Conservation (phyloP, 30 jellyfish, hydroid and myxozoan genomes). For the Nemopilema nomurai region DNA sequence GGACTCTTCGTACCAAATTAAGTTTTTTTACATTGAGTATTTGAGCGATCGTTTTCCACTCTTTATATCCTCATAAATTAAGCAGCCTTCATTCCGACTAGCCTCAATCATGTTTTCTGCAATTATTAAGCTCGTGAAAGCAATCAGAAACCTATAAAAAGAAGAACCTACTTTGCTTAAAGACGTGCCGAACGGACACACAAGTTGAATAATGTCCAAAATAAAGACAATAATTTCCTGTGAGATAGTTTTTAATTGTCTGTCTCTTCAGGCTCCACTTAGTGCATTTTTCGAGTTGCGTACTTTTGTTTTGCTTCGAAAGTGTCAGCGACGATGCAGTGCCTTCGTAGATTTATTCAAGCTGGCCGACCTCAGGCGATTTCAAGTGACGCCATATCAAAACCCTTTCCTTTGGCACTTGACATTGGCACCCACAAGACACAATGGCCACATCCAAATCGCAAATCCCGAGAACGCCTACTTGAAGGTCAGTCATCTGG, state of each 20-base stretch:
- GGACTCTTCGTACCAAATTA: no score
- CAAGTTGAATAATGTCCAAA: slow-evolving; percentile 36
- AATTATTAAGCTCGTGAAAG: not conserved
- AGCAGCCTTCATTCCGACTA: not conserved
- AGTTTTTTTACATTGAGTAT: no score
- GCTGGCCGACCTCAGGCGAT: slow-evolving; percentile 26
- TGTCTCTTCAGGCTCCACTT: slow-evolving; percentile 31
- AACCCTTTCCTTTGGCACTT: slow-evolving; percentile 51
- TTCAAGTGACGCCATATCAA: slow-evolving; percentile 36
- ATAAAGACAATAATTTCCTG: slow-evolving; percentile 65
- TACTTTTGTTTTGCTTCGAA: slow-evolving; percentile 1
- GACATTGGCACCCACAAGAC: slow-evolving; percentile 56
- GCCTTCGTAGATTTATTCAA: slow-evolving; percentile 4
- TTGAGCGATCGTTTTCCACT: not conserved
- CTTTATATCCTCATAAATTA: not conserved
- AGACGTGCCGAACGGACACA: slow-evolving; percentile 58
- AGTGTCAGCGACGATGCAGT: slow-evolving; percentile 4
- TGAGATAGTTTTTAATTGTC: slow-evolving; percentile 27
- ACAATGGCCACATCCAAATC: slow-evolving; percentile 11
- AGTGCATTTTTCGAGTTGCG: slow-evolving; percentile 5
- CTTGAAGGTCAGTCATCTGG: slow-evolving; percentile 16
- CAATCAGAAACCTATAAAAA: slow-evolving; percentile 45
- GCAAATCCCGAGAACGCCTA: slow-evolving; percentile 42
- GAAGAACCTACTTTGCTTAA: slow-evolving; percentile 9
- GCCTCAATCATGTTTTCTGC: not conserved